Base-by-base conservation (phyloP, 2,113 vertebrate genomes). In the Dipodomys stephensi region DNA sequence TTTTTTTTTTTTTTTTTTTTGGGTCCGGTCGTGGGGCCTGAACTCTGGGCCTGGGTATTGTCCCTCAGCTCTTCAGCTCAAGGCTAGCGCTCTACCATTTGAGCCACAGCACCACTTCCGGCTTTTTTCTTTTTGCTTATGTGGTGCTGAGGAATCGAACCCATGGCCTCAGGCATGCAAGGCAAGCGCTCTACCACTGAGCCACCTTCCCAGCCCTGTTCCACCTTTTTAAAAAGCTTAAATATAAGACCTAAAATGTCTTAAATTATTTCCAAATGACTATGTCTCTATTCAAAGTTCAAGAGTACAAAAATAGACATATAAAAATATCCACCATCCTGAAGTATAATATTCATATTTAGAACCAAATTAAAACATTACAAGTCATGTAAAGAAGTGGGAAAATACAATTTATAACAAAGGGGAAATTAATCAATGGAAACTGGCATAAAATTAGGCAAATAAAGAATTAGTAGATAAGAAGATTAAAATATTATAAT, bases 261-360 rank as follows among this genome's bases (percentile, higher is more conserved):
- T 84, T 12, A 78, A 80, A 83, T 25, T 74, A 27, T 91, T 92
- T 91, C n/a, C 77, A 94, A 79, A 27, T 76, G 84, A 76, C 72
- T 69, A 0, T 82, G 22, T 83, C 15, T 53, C 3, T 92, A 39
- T 85, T 86, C 19, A 46, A 92, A 91, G 13, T 28, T 35, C 4
- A 74, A 83, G 39, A 16, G 57, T 77, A 72, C 78, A 95, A 92
- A 82, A 95, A 74, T 18, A 88, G 25, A 12, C 62, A 94, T 69
- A 13, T 32, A 73, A 82, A 92, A 81, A 67, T 86, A 93, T 46
- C 4, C 53, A 87, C 9, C 53, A 84, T 16, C 6, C 1, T 64
- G 79, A 4, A 67, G 22, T 18, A 8, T 65, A 88, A 90, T 88
- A 92, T 60, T 87, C 19, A 68, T 68, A 77, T 88, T 67, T 84